These are phyloP conservation scores for Drosophila atripex DNA, from an alignment of 2,888 invertebrate species.

Conservation along the genomic window DNA sequence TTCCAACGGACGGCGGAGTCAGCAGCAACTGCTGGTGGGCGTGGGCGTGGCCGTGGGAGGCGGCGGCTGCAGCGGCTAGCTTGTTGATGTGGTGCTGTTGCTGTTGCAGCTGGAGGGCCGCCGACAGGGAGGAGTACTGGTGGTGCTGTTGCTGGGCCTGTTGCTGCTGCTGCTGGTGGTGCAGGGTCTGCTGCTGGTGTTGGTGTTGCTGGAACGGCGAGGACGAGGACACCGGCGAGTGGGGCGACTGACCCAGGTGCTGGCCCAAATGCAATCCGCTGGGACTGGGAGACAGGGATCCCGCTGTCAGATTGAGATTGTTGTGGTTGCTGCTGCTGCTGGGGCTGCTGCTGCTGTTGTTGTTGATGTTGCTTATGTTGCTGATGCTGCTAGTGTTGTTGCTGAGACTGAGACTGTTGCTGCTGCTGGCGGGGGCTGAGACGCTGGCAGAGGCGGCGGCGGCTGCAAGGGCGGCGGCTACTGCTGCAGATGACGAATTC, in stretches of 20 bases:
- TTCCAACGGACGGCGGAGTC: constrained; percentile 78
- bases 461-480: constrained; percentile 85
- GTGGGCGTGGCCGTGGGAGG: constrained; percentile 69
- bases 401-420: constrained; percentile 82
- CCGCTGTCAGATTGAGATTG: constrained; percentile 60
- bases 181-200: constrained; percentile 61
- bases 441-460: constrained; percentile 78
- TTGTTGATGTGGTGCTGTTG: constrained; percentile 81
- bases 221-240: constrained; percentile 83
- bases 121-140: constrained; percentile 84
- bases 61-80: constrained; percentile 81
- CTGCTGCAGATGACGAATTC: constrained; percentile 89
- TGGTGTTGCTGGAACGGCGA: constrained; percentile 80
- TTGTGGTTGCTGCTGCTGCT: constrained; percentile 51
- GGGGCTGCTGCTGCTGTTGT: constrained; percentile 48
- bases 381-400: constrained; percentile 82
- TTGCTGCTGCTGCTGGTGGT: constrained; percentile 63
- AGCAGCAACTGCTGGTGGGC: constrained; percentile 78
- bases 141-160: constrained; percentile 62
- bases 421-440: constrained; percentile 75
- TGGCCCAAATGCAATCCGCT: constrained; percentile 70
- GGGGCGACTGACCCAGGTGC: constrained; percentile 80
- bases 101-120: constrained; percentile 81
- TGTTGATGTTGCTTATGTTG: constrained; percentile 44
- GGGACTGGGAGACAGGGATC: constrained; percentile 75